A percentile compares a stretch with the other conserved stretches of the same genome.
These are phyloP conservation scores for Aegotheles bennettii DNA, from an alignment of 2,113 vertebrate species.

Conservation along the genomic window DNA sequence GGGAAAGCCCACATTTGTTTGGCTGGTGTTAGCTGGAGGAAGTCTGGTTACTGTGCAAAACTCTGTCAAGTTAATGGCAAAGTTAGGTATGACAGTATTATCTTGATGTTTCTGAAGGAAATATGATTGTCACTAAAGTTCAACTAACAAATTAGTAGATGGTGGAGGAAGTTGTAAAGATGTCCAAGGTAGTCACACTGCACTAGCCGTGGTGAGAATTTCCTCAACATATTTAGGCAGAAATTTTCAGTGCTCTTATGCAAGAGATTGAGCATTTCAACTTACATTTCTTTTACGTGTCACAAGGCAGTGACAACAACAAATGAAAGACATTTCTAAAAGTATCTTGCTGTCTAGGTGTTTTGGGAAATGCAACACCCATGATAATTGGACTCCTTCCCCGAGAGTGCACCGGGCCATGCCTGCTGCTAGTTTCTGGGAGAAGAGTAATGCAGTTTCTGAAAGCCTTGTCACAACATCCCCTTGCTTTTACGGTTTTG, in stretches of 20 bases:
- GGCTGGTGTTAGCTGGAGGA: neutral
- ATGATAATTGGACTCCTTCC: neutral
- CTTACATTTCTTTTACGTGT: neutral
- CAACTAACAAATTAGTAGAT: neutral
- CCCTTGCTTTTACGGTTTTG: neutral
- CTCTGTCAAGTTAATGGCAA: neutral
- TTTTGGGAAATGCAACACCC: neutral
- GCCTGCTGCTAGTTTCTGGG: neutral
- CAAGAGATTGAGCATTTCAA: neutral
- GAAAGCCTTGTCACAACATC: neutral
- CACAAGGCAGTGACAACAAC: neutral
- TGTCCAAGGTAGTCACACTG: neutral
- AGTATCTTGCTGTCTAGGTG: neutral
- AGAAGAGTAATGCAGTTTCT: neutral
- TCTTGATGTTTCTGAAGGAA: neutral
- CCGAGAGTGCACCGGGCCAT: rapidly evolving
- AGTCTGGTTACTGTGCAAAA: neutral
- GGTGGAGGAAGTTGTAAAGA: neutral
- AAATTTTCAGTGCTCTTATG: neutral
- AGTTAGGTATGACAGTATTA: neutral
- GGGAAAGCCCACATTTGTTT: rapidly evolving
- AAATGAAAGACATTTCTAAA: neutral
- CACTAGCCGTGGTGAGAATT: neutral
- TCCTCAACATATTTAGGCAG: neutral
- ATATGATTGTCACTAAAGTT: neutral